These are phyloP conservation scores for Triplophysa tibetana DNA, from an alignment of 2,113 vertebrate species.

Conservation along the genomic window DNA sequence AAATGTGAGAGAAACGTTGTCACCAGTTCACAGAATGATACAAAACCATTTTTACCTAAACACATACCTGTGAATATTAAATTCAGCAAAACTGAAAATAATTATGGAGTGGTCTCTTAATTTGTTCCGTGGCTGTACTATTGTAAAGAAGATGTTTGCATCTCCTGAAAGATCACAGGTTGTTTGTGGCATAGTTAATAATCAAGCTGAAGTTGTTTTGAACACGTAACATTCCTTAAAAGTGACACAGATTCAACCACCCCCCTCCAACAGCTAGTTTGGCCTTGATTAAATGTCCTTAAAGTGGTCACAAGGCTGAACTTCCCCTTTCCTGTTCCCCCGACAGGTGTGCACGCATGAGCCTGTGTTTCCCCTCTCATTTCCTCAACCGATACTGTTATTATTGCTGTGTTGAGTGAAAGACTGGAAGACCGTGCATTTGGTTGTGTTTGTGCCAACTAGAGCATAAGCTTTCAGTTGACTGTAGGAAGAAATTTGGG, in stretches of 20 bases:
- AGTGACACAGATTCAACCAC: neutral
- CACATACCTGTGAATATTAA: too few relatives aligned
- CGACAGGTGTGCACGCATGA: constrained; percentile 37
- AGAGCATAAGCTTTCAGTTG: constrained; percentile 31
- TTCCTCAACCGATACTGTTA: constrained; percentile 57
- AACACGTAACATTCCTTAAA: constrained; percentile 11
- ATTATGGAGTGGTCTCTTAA: too few relatives aligned
- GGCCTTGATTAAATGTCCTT: neutral
- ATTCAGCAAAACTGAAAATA: too few relatives aligned
- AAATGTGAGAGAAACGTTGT: too few relatives aligned
- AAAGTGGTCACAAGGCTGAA: constrained; percentile 10
- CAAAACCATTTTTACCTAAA: too few relatives aligned
- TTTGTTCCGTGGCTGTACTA: too few relatives aligned
- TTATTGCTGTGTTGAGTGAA: constrained; percentile 59
- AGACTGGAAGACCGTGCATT: constrained; percentile 24
- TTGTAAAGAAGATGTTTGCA: too few relatives aligned
- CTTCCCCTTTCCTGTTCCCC: constrained; percentile 15
- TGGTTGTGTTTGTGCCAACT: constrained; percentile 14
- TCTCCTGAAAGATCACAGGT: too few relatives aligned
- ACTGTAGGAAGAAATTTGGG: constrained; percentile 54
- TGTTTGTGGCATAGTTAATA: too few relatives aligned
- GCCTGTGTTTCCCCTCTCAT: constrained; percentile 40
- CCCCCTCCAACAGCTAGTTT: neutral
- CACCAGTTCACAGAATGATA: too few relatives aligned
- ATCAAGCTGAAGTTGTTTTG: neutral